A percentile compares a stretch with the other conserved stretches of the same genome.
Conservation (phyloP, 2,113 vertebrate genomes). For the Neodon shergylaensis region DNA sequence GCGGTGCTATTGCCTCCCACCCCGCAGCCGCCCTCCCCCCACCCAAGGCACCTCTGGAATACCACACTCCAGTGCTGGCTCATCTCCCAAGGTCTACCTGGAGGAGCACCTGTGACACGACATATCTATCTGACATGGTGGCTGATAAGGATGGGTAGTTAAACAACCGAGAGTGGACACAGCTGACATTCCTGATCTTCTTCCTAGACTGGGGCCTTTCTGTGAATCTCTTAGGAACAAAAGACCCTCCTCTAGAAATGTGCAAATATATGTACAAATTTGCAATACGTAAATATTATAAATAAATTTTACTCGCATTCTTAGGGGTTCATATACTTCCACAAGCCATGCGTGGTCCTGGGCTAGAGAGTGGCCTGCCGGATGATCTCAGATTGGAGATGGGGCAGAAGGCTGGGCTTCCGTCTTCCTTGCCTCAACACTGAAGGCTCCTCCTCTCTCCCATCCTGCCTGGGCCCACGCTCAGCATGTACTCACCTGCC, state of each 20-base stretch:
- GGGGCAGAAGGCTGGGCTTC: background rate
- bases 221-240: background rate
- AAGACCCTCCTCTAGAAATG: background rate
- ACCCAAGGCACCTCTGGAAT: background rate
- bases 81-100: background rate
- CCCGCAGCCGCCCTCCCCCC: fast-evolving
- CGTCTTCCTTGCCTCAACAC: background rate
- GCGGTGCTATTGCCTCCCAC: fast-evolving
- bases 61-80: background rate
- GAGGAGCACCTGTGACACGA: background rate
- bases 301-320: background rate
- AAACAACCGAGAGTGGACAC: background rate
- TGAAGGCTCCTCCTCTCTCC: background rate
- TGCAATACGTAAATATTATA: background rate
- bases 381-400: background rate
- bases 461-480: background rate
- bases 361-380: background rate
- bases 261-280: background rate
- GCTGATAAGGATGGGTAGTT: background rate
- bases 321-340: background rate
- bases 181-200: background rate
- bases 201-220: background rate
- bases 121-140: background rate
- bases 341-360: background rate
- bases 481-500: conserved; percentile 85